phyloP scores from a whole-genome alignment of 1,140 invertebrate genomes.

The Wasmannia auropunctata region DNA sequence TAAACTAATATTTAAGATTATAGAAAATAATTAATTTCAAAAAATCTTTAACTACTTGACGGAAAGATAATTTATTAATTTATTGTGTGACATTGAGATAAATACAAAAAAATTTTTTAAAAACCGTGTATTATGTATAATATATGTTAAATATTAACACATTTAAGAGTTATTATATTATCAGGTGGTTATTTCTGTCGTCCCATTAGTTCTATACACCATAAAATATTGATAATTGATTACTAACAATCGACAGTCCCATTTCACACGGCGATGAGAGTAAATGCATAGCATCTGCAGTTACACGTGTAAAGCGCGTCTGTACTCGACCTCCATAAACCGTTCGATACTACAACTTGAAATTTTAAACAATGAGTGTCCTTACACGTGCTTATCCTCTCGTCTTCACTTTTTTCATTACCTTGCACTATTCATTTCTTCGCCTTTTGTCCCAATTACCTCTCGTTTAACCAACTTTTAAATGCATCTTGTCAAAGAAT shows the following conservation, averaged over 20 bases:
- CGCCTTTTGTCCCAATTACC: conserved; percentile 5
- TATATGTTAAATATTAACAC: not conserved
- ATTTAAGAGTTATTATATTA: not conserved
- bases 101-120: not conserved
- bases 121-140: not conserved
- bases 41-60: not conserved
- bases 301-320: conserved; percentile 47
- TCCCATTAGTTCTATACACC: not conserved
- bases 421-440: conserved; percentile 20
- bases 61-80: not conserved
- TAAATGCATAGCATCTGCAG: not conserved
- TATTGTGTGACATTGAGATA: not conserved
- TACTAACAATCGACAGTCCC: not conserved
- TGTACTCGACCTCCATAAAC: conserved; percentile 72
- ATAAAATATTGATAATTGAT: conserved; percentile 12
- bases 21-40: not conserved
- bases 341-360: conserved; percentile 68
- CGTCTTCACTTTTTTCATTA: conserved; percentile 34
- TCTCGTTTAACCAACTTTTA: not conserved
- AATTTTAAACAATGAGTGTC: conserved; percentile 60
- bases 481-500: not conserved
- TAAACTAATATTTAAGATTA: not conserved
- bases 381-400: conserved; percentile 13
- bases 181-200: not conserved
- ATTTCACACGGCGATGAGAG: not conserved